Base-by-base conservation (phyloP, 2,113 vertebrate species). In the Paratilapia polleni region DNA sequence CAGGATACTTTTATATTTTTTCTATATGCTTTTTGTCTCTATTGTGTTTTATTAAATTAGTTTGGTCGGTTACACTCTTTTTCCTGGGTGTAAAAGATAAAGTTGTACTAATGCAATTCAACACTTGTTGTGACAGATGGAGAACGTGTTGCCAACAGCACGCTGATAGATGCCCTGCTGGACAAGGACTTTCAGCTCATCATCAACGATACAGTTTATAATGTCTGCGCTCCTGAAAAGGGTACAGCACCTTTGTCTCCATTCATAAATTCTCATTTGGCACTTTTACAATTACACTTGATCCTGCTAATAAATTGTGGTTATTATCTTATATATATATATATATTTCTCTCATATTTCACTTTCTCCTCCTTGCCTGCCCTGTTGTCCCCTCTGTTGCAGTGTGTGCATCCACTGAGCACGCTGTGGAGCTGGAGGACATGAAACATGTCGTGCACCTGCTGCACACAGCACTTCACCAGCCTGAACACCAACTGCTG, bases 121-220 rank as follows among this genome's bases (percentile, higher is more conserved):
- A 15, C 5, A 7, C 24, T 47, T 77, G 0, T 47, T 84, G 78
- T 87, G 90, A 80, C 95, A 99, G 98, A 97, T 68, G 97, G 97
- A 79, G 95, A 70, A 82, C 95, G 88, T 38, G 86, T 99, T 34
- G 95, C 97, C 83, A 81, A 91, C 91, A 93, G 93, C 70, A 97
- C 96, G 0, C 89, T 96, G 38, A 95, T 99, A 88, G 96, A 96
- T 38, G 14, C 95, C 81, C 93, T 99, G 86, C 41, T 99, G 85
- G 96, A 91, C 89, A 96, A 96, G 82, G 96, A 97, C 90, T 99
- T 99, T 68, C 96, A 97, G 81, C 96, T 99, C 56, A 77, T 96
- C 85, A 95, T 99, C 88, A 98, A 99, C 78, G 64, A 94, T 26
- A 59, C 70, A 6, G 91, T 93, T 0, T 97, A 97, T 78, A 90